A percentile compares a stretch with the other conserved stretches of the same genome.
These are phyloP conservation scores for Notechis scutatus DNA, from an alignment of 2,113 vertebrate species.

Conservation along the genomic window DNA sequence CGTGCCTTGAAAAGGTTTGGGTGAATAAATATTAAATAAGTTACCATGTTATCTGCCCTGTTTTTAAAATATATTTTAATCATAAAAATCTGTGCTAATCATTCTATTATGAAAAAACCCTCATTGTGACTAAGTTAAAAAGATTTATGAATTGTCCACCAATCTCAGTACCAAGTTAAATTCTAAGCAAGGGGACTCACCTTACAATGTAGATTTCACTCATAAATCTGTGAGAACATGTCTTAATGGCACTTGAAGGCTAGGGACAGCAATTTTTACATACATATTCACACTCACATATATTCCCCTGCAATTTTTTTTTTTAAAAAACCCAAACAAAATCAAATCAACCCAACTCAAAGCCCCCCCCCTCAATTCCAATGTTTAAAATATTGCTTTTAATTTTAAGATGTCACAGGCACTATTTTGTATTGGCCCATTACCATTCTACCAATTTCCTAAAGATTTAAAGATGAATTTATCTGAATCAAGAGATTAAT, in stretches of 20 bases:
- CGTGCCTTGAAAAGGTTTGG: neutral
- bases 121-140: neutral
- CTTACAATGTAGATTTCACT: neutral
- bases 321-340: neutral
- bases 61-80: neutral
- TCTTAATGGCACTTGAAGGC: neutral
- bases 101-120: neutral
- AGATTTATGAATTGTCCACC: neutral
- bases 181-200: neutral
- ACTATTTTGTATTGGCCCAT: neutral
- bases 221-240: neutral
- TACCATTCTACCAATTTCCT: neutral
- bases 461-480: neutral
- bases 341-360: neutral
- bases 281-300: neutral
- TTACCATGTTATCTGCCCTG: neutral
- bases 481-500: neutral
- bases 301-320: neutral
- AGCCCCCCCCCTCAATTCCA: neutral
- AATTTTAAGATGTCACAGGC: neutral
- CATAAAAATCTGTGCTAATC: neutral
- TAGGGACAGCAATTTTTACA: neutral
- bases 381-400: neutral
- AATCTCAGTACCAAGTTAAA: neutral
- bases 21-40: neutral